Evolutionary conservation across 2,888 invertebrate species (phyloP).

Genomic region (Heliconius hortense): DNA sequence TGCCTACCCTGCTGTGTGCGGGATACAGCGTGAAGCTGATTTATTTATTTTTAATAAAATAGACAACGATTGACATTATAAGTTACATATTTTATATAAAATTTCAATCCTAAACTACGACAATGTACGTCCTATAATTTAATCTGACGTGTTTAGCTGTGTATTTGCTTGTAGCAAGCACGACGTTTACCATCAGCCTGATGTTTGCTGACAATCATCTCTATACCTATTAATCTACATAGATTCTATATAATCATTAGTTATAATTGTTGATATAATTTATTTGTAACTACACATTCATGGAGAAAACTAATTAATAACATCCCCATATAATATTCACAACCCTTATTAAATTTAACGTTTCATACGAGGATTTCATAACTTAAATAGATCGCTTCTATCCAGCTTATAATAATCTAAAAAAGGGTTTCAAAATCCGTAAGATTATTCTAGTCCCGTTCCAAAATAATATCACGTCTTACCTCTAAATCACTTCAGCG

Average conservation of each 20-base stretch:
- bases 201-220: constrained; percentile 3
- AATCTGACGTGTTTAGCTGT: neutral
- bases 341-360: neutral
- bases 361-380: constrained; percentile 13
- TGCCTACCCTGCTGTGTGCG: no score
- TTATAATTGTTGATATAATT: no score
- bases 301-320: neutral
- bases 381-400: neutral
- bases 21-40: no score
- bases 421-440: constrained; percentile 37
- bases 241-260: neutral
- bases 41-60: no score
- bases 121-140: neutral
- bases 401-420: constrained; percentile 29
- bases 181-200: neutral
- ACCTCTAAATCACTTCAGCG: constrained; percentile 48
- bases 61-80: neutral
- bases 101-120: neutral
- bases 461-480: constrained; percentile 43
- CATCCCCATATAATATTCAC: neutral
- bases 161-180: constrained; percentile 2
- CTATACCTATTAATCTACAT: neutral
- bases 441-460: constrained; percentile 41
- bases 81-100: neutral
- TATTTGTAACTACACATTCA: neutral